A percentile compares a stretch with the other conserved stretches of the same genome.
Conservation (phyloP, 2,113 vertebrate genomes). For the Lophura nycthemera region DNA sequence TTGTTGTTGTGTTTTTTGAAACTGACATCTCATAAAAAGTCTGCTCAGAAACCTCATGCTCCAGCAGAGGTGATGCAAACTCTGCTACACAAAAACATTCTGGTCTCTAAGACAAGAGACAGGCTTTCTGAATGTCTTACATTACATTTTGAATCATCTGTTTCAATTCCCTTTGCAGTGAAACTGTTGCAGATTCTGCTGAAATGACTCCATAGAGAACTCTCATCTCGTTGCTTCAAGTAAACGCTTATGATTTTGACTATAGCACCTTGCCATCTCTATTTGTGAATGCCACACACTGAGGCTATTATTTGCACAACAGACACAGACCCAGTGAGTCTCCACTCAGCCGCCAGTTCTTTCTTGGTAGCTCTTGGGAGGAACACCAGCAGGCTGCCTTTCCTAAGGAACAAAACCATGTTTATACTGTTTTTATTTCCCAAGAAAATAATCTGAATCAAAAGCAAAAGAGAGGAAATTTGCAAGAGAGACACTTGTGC, state of each 20-base stretch:
- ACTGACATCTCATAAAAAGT: not conserved
- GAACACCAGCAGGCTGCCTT: not conserved
- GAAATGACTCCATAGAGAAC: not conserved
- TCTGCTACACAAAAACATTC: not conserved
- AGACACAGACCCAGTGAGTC: not conserved
- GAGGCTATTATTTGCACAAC: not conserved
- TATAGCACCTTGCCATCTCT: not conserved
- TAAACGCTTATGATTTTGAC: not conserved
- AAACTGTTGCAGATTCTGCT: not conserved
- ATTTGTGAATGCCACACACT: not conserved
- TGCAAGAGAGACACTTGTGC: not conserved
- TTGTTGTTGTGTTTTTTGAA: not conserved
- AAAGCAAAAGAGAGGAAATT: not conserved
- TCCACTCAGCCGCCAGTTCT: not conserved
- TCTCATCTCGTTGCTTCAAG: not conserved
- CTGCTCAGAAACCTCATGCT: not conserved
- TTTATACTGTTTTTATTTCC: not conserved
- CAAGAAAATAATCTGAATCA: not conserved
- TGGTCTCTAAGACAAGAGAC: not conserved
- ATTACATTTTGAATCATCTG: not conserved
- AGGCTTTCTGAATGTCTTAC: not conserved
- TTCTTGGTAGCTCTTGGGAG: not conserved
- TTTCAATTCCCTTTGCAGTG: not conserved
- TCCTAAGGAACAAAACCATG: not conserved
- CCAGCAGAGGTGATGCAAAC: not conserved